These are phyloP conservation scores for Antheraea mylitta DNA, from an alignment of 1,140 invertebrate species.

Conservation along the genomic window DNA sequence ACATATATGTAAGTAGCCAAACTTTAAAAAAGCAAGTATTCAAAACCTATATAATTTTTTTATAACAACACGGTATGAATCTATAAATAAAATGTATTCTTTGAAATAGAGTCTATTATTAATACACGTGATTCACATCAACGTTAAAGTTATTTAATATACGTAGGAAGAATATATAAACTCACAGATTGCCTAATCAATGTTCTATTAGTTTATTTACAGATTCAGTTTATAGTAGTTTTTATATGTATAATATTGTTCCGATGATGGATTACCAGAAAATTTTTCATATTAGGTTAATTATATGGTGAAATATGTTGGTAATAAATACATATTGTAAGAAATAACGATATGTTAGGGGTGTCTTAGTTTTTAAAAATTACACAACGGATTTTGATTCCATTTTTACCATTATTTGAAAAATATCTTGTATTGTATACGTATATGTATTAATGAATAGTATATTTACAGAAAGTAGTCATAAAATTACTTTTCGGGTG, in stretches of 20 bases:
- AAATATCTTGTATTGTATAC: too few relatives aligned
- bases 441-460: too few relatives aligned
- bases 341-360: too few relatives aligned
- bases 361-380: too few relatives aligned
- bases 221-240: background rate
- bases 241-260: background rate
- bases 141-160: background rate
- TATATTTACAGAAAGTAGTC: too few relatives aligned
- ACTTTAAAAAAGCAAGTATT: too few relatives aligned
- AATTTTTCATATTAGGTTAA: background rate
- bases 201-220: background rate
- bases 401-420: too few relatives aligned
- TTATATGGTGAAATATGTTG: background rate
- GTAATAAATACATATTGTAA: background rate
- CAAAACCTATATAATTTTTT: too few relatives aligned
- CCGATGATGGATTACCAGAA: background rate
- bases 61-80: too few relatives aligned
- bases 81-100: background rate
- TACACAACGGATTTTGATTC: too few relatives aligned
- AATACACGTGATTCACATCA: background rate
- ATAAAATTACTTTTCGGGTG: too few relatives aligned
- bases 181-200: background rate
- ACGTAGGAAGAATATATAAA: background rate
- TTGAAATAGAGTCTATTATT: background rate
- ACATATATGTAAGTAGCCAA: too few relatives aligned